Evolutionary conservation across 2,113 vertebrate species (phyloP).

Genomic region (Acanthisitta chloris): DNA sequence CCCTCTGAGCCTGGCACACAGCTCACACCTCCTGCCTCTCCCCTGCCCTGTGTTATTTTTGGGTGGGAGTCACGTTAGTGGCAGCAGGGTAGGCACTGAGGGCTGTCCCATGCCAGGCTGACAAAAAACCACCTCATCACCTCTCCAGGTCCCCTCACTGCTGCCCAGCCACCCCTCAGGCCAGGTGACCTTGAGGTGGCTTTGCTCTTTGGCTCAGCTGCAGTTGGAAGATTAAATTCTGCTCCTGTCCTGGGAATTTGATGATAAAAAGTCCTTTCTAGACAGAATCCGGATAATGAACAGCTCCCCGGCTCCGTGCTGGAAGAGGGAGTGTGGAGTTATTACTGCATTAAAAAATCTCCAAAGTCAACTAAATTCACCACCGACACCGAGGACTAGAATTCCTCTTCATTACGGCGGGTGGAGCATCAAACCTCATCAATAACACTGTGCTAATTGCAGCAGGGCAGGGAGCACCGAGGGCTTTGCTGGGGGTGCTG

Average conservation of each 20-base stretch:
- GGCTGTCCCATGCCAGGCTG: not conserved
- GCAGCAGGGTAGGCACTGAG: accelerated
- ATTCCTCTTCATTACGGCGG: slow-evolving; percentile 33
- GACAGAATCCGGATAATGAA: slow-evolving; percentile 62
- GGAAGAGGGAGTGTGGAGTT: slow-evolving; percentile 42
- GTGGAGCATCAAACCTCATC: not conserved
- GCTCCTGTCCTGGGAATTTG: slow-evolving; percentile 56
- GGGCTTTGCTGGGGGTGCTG: not conserved
- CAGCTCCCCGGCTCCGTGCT: slow-evolving; percentile 43
- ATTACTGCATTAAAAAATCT: slow-evolving; percentile 62
- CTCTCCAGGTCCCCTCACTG: accelerated
- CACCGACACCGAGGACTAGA: not conserved
- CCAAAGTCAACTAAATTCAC: slow-evolving; percentile 47
- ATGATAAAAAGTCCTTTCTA: slow-evolving; percentile 66
- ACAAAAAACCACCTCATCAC: too few species aligned
- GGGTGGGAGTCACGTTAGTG: accelerated
- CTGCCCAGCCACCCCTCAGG: not conserved
- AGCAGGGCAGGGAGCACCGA: not conserved
- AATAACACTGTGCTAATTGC: not conserved
- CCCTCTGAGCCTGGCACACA: accelerated
- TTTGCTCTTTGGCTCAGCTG: slow-evolving; percentile 51
- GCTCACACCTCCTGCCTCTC: not conserved
- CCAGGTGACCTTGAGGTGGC: slow-evolving; percentile 49
- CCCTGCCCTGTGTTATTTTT: accelerated
- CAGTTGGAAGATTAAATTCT: slow-evolving; percentile 58